Percentiles rank a stretch among this genome's conserved stretches.
phyloP scores from a whole-genome alignment of 2,888 invertebrate genomes.

The Drosophila sordidula region DNA sequence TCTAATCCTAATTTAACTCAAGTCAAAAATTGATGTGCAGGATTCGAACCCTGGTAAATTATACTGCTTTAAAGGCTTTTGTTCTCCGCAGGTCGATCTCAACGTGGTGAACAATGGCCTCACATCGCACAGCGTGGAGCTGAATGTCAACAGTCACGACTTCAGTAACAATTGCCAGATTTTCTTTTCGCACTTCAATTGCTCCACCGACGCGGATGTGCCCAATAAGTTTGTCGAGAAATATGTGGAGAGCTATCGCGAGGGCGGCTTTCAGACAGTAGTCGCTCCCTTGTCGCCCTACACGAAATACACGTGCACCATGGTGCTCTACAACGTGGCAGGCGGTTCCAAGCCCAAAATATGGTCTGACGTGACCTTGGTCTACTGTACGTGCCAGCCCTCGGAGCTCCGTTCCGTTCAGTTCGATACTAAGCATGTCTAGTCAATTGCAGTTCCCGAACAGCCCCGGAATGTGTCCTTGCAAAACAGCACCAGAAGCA shows the following conservation, averaged over 20 bases:
- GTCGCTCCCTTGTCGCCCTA: conserved; percentile 80
- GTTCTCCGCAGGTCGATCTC: conserved; percentile 33
- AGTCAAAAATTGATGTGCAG: no score
- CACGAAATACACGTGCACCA: conserved; percentile 76
- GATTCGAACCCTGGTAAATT: no score
- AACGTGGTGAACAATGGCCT: conserved; percentile 32
- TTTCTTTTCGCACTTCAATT: conserved; percentile 79
- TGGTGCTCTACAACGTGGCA: conserved; percentile 79
- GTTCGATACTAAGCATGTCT: background rate
- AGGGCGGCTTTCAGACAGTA: conserved; percentile 75
- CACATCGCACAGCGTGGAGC: conserved; percentile 70
- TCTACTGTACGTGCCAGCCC: conserved; percentile 72
- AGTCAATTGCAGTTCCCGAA: conserved; percentile 77
- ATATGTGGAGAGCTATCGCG: conserved; percentile 76
- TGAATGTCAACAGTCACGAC: conserved; percentile 76
- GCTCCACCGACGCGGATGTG: conserved; percentile 56
- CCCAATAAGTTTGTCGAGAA: conserved; percentile 60
- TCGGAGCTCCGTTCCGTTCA: background rate
- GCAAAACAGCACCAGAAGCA: conserved; percentile 39
- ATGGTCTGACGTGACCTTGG: conserved; percentile 45
- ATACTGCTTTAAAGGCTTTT: no score
- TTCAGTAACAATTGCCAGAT: conserved; percentile 80
- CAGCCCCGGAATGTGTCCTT: conserved; percentile 65
- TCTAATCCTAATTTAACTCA: no score
- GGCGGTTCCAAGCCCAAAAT: conserved; percentile 56